These are phyloP conservation scores for Apamea monoglypha DNA, from an alignment of 2,888 invertebrate genomes.

Conservation along the genomic window DNA sequence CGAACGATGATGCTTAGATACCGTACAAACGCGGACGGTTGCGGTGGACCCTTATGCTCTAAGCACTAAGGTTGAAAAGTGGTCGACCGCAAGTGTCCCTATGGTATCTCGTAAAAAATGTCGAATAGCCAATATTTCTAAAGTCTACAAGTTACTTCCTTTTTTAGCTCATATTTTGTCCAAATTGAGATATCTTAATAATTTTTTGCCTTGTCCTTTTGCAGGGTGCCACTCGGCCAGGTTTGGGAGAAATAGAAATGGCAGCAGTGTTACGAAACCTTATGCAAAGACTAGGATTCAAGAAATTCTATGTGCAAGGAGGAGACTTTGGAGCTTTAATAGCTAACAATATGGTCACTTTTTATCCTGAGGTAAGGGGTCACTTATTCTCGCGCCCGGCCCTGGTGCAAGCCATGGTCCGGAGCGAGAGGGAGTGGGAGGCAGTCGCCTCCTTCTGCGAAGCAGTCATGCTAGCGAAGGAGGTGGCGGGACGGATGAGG, in stretches of 20 bases:
- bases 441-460: too few relatives aligned
- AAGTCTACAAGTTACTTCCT: not conserved
- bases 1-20: not conserved
- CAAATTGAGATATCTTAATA: not conserved
- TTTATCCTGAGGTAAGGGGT: conserved; percentile 49
- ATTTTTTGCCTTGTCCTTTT: not conserved
- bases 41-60: not conserved
- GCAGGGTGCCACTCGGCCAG: conserved; percentile 48
- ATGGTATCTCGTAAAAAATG: not conserved
- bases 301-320: conserved; percentile 52
- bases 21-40: too few relatives aligned
- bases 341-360: conserved; percentile 47
- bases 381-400: too few relatives aligned
- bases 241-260: conserved; percentile 57
- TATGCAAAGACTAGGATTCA: conserved; percentile 57
- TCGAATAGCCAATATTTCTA: not conserved
- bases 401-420: too few relatives aligned
- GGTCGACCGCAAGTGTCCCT: not conserved
- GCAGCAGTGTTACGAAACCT: conserved; percentile 52
- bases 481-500: too few relatives aligned
- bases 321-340: conserved; percentile 61
- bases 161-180: not conserved
- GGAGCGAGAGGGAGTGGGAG: too few relatives aligned
- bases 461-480: too few relatives aligned
- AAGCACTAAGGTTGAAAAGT: not conserved